Evolutionary conservation across 1,140 invertebrate species (phyloP).

Genomic region (Spodoptera frugiperda): DNA sequence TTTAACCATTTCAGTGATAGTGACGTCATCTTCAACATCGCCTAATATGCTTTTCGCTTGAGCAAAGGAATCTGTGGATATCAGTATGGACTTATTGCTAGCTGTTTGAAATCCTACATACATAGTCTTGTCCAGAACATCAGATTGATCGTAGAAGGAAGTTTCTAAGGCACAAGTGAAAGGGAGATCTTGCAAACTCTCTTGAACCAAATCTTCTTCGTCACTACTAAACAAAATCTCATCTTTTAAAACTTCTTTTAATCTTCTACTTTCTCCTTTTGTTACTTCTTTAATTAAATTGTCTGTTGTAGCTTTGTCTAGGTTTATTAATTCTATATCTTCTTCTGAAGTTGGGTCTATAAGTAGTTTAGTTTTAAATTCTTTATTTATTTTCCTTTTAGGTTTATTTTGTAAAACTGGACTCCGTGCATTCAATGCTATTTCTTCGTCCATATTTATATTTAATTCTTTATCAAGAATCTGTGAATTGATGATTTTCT

Average conservation of each 20-base stretch:
- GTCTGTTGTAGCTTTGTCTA: slow-evolving; percentile 19
- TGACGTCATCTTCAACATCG: slow-evolving; percentile 47
- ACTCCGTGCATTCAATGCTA: slow-evolving; percentile 5
- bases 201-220: slow-evolving; percentile 66
- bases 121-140: slow-evolving; percentile 71
- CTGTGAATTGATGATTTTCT: slow-evolving; percentile 73
- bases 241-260: slow-evolving; percentile 46
- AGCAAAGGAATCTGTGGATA: slow-evolving; percentile 68
- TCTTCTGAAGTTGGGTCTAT: neutral
- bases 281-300: neutral
- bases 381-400: slow-evolving; percentile 1
- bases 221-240: slow-evolving; percentile 78
- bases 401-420: slow-evolving; percentile 36
- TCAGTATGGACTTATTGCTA: slow-evolving; percentile 78
- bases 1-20: slow-evolving; percentile 65
- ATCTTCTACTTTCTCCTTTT: neutral
- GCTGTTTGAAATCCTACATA: slow-evolving; percentile 82
- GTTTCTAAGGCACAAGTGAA: slow-evolving; percentile 75
- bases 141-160: slow-evolving; percentile 62
- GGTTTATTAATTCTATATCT: slow-evolving; percentile 14
- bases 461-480: slow-evolving; percentile 65
- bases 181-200: slow-evolving; percentile 62
- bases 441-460: slow-evolving; percentile 21
- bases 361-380: slow-evolving; percentile 3
- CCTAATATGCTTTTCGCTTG: slow-evolving; percentile 76